Evolutionary conservation across 2,888 invertebrate genomes (phyloP), one percentile per base, ranked within the genome.

Genomic region (Ornithoptera alexandrae): DNA sequence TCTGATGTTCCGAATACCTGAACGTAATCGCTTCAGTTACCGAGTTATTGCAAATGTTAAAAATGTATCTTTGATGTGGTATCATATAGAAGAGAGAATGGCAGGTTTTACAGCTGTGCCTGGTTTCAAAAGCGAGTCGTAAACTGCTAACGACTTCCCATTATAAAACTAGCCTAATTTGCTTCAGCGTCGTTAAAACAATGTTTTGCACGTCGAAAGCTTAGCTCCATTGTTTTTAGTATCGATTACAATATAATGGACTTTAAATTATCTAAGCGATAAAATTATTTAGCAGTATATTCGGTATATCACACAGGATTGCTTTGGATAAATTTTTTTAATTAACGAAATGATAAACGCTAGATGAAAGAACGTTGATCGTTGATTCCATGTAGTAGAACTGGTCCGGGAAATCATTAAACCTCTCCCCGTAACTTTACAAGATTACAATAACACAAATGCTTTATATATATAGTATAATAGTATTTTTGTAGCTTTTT

Each of bases 1-100:
- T 18, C 53, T 6, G n/a, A 17, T 53, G 1, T 10, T 53, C n/a
- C 3, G 18, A n/a, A 53, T 53, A 53, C 53, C 17, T 53, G 53
- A 53, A 17, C 53, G 17, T 18, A 53, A 53, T 53, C 39, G 53
- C 17, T 15, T 15, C 6, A 10, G 17, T 12, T 53, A 15, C 6
- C 3, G 8, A 22, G n/a, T 61, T 17, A 20, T 30, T 50, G 60
- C 50, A 46, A 61, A 50, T 66, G 59, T 60, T 66, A 66, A 66
- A 66, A 53, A 10, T n/a, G n/a, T 18, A 68, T n/a, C 59, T 42
- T 65, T 65, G 65, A 69, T 69, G 65, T 62, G 69, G 69, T 46
- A 30, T 56, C 57, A 42, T 61, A 57, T 53, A 65, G 39, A 57
- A 57, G 24, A 53, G 56, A 61, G 39, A 68, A 61, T 61, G 57